Evolutionary conservation across 35 echinoderm and acorn worm genomes (phyloP).

Genomic region (Hemicentrotus pulcherrimus): DNA sequence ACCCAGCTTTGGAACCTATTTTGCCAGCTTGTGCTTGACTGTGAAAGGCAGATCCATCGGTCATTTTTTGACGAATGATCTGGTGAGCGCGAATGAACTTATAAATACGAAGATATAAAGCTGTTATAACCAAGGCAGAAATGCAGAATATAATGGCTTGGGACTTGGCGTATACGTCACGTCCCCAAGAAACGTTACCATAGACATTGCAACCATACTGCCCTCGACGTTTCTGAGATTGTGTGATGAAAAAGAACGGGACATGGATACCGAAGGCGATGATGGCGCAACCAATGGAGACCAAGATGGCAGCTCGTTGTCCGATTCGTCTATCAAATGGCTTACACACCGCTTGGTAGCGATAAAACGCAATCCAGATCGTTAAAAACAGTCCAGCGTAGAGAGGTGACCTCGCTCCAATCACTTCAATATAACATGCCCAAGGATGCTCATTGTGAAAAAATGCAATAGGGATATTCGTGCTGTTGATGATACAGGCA

Average conservation of each 20-base stretch:
- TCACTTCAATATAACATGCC: slow-evolving; percentile 31
- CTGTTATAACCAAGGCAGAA: background rate
- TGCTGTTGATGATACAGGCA: background rate
- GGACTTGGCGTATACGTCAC: slow-evolving; percentile 9
- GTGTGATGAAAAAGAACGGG: slow-evolving; percentile 49
- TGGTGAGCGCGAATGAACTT: slow-evolving; percentile 28
- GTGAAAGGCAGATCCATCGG: background rate
- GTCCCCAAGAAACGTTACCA: background rate
- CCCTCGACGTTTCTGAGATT: background rate
- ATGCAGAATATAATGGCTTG: background rate
- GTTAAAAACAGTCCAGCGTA: slow-evolving; percentile 31
- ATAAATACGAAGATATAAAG: slow-evolving; percentile 14
- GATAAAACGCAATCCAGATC: slow-evolving; percentile 8
- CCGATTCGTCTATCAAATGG: slow-evolving; percentile 24
- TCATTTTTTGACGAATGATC: slow-evolving; percentile 19
- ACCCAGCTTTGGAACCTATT: background rate
- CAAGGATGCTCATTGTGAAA: slow-evolving; percentile 18
- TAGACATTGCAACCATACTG: slow-evolving; percentile 30
- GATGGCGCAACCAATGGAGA: slow-evolving; percentile 14
- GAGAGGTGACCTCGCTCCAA: background rate
- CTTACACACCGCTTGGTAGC: slow-evolving; percentile 31
- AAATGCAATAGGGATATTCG: slow-evolving; percentile 17
- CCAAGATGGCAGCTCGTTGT: background rate
- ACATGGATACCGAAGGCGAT: slow-evolving; percentile 22
- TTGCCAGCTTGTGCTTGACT: background rate